Conservation (phyloP, 2,797 vertebrate species). For the Spheniscus humboldti region DNA sequence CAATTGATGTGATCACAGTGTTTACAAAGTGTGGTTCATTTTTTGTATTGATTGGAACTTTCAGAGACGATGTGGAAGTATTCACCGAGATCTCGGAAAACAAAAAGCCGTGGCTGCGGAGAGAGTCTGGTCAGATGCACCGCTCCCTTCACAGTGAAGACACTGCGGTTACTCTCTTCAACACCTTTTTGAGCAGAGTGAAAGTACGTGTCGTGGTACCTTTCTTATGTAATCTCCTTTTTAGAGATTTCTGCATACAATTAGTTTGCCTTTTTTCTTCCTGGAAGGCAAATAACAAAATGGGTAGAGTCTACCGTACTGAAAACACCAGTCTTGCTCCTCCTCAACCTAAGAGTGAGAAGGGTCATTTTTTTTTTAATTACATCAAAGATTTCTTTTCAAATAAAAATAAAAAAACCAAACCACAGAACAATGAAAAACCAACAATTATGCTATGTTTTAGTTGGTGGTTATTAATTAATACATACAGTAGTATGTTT, state of each 20-base stretch:
- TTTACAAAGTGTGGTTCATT: background rate
- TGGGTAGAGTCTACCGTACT: background rate
- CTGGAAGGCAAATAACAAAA: background rate
- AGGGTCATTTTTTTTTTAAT: background rate
- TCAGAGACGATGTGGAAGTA: background rate
- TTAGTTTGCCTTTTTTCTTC: background rate
- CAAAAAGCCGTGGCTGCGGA: background rate
- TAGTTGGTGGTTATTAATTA: too few relatives aligned
- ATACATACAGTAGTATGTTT: rapidly evolving
- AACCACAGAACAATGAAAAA: rapidly evolving
- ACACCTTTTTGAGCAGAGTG: rapidly evolving
- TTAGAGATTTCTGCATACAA: rapidly evolving
- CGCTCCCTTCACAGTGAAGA: rapidly evolving
- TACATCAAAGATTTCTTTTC: background rate
- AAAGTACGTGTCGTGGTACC: rapidly evolving
- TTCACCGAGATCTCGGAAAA: background rate
- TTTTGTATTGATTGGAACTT: background rate
- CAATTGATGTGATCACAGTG: slow-evolving; percentile 20
- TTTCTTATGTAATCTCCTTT: background rate
- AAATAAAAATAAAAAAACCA: background rate
- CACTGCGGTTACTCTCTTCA: background rate
- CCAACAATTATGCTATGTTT: rapidly evolving
- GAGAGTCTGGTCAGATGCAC: background rate
- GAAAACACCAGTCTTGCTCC: background rate
- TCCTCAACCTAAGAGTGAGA: background rate